phyloP scores from a whole-genome alignment of 2,888 invertebrate species.

The Agapetus fuscipes region DNA sequence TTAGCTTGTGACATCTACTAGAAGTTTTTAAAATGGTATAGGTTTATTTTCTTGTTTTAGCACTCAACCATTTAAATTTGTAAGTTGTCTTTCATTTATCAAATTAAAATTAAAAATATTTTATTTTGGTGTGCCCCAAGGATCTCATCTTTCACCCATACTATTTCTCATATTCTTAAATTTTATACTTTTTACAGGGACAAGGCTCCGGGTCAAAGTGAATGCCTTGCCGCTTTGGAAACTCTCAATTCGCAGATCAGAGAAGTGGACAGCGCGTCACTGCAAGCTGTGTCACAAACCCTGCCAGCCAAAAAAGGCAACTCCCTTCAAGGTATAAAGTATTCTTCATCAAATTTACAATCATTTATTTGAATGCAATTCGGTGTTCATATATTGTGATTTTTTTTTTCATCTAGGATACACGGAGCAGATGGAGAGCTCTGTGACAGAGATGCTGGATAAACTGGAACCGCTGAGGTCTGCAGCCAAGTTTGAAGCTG shows the following conservation, averaged over 20 bases:
- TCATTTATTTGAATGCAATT: background rate
- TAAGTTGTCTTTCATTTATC: too few species aligned
- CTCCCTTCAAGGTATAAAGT: slow-evolving; percentile 51
- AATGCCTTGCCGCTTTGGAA: slow-evolving; percentile 79
- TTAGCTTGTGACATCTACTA: too few species aligned
- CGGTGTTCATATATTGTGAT: background rate
- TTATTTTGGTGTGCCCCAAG: too few species aligned
- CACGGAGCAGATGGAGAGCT: slow-evolving; percentile 69
- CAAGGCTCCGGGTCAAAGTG: slow-evolving; percentile 92
- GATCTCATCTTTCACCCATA: too few species aligned
- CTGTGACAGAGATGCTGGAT: slow-evolving; percentile 72
- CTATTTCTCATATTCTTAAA: too few species aligned
- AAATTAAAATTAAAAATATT: too few species aligned
- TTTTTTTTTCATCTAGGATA: slow-evolving; percentile 39
- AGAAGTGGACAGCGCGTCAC: slow-evolving; percentile 76
- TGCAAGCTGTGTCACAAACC: slow-evolving; percentile 80
- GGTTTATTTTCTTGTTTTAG: too few species aligned
- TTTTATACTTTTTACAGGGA: slow-evolving; percentile 65
- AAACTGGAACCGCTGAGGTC: slow-evolving; percentile 74
- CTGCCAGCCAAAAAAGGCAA: slow-evolving; percentile 60
- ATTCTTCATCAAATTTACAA: slow-evolving; percentile 34
- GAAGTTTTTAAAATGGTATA: too few species aligned
- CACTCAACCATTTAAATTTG: too few species aligned
- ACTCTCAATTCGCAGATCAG: slow-evolving; percentile 65
- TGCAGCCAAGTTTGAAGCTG: slow-evolving; percentile 86